phyloP scores from a whole-genome alignment of 2,888 invertebrate species.

The Pheosia tremula region DNA sequence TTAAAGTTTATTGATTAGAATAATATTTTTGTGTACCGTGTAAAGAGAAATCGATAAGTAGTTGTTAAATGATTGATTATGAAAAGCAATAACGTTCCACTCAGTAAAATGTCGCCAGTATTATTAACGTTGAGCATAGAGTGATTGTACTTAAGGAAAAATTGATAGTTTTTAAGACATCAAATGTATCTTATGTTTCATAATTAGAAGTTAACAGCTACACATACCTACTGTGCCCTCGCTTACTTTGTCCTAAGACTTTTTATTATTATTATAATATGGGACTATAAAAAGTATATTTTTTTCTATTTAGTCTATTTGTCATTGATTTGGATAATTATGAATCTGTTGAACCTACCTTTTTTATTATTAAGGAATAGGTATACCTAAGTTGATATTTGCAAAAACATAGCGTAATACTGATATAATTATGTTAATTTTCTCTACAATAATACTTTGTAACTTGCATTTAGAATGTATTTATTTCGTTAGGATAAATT shows the following conservation, averaged over 20 bases:
- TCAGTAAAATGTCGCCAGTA: constrained; percentile 69
- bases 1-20: constrained; percentile 59
- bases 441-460: constrained; percentile 4
- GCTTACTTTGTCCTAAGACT: constrained; percentile 24
- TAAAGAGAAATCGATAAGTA: constrained; percentile 53
- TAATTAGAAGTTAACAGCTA: neutral
- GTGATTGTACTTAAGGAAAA: constrained; percentile 46
- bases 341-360: neutral
- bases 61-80: constrained; percentile 43
- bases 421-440: neutral
- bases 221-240: constrained; percentile 12
- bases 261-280: constrained; percentile 27
- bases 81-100: constrained; percentile 76
- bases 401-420: neutral
- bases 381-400: neutral
- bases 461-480: constrained; percentile 8
- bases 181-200: constrained; percentile 28
- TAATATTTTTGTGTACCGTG: constrained; percentile 74
- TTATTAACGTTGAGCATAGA: constrained; percentile 58
- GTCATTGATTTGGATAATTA: too few relatives aligned
- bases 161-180: constrained; percentile 41
- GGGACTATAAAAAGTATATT: too few relatives aligned
- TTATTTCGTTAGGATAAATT: constrained; percentile 11
- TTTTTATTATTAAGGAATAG: neutral
- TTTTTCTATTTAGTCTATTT: too few relatives aligned